phyloP scores from a whole-genome alignment of 2,113 vertebrate species.

The Scortum barcoo region DNA sequence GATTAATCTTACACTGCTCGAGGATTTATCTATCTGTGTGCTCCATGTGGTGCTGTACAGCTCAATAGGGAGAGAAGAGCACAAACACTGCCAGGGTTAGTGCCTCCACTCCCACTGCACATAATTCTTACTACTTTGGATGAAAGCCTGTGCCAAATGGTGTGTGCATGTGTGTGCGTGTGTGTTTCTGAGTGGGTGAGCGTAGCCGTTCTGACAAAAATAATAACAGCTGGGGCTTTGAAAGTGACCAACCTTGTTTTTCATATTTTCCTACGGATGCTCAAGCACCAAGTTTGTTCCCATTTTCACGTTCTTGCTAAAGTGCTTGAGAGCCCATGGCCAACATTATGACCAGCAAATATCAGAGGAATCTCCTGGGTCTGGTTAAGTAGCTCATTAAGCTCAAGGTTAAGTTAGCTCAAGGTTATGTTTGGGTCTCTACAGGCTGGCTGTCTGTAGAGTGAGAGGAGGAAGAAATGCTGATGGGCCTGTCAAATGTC shows the following conservation, averaged over 20 bases:
- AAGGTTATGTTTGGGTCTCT: slow-evolving; percentile 75
- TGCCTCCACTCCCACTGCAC: slow-evolving; percentile 62
- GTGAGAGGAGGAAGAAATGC: slow-evolving; percentile 41
- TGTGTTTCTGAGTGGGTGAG: slow-evolving; percentile 40
- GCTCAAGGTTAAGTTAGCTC: slow-evolving; percentile 71
- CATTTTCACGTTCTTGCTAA: slow-evolving; percentile 18
- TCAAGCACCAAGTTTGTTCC: slow-evolving; percentile 9
- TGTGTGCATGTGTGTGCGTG: slow-evolving; percentile 13
- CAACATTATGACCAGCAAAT: slow-evolving; percentile 49
- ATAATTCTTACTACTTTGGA: slow-evolving; percentile 69
- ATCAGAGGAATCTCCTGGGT: slow-evolving; percentile 59
- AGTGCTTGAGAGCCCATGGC: slow-evolving; percentile 18
- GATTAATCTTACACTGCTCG: slow-evolving; percentile 56
- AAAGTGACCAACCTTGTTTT: slow-evolving; percentile 55
- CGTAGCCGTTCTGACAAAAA: slow-evolving; percentile 47
- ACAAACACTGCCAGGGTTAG: slow-evolving; percentile 58
- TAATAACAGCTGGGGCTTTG: slow-evolving; percentile 59
- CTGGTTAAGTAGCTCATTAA: slow-evolving; percentile 71
- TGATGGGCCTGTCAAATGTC: slow-evolving; percentile 64
- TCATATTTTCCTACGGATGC: slow-evolving; percentile 17
- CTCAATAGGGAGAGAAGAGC: slow-evolving; percentile 60
- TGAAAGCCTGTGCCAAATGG: slow-evolving; percentile 63
- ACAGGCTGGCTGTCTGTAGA: slow-evolving; percentile 46
- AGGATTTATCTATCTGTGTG: slow-evolving; percentile 69
- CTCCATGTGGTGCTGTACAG: slow-evolving; percentile 60